Base-by-base conservation (phyloP, 2,888 invertebrate species). In the Loripinus fragilis region DNA sequence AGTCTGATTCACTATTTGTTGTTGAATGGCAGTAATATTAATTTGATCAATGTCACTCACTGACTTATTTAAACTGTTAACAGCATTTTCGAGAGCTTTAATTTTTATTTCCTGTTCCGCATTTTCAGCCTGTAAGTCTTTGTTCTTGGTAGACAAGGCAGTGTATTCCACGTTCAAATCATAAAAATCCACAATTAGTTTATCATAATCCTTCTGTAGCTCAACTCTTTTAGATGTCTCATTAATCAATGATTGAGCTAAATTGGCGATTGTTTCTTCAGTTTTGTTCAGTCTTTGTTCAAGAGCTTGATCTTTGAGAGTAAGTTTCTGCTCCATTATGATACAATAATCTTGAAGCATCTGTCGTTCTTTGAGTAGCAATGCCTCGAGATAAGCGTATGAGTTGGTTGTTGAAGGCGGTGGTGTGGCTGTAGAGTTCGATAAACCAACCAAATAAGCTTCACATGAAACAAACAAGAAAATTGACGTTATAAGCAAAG, bases 121-220 rank as follows among this genome's bases (percentile, higher is more conserved):
- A 33, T 60, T 60, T 28, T 60, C 33, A 7, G 10, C 33, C 33
- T 33, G 12, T 17, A 60, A 33, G 2, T 60, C 60, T 12, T 60
- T 20, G 20, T 60, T 60, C n/a, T 60, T 60, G 3, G 33, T 20
- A 5, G 23, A 28, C 33, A 60, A 60, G 15, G 20, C 60, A 33
- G n/a, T 20, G 28, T 60, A 33, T 3, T 60, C 23, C 60, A 60
- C 30, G 17, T 25, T 33, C 33, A 60, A 33, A 20, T 60, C 60
- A 33, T 60, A 60, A 33, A 60, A 60, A 23, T 60, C 60, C 33
- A 60, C 60, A 1, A 60, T 33, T 15, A 60, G 33, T 33, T 33
- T 60, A 33, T 60, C 60, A 33, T 60, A 60, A 20, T 60, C 60
- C 17, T 60, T 30, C 17, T 60, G 60, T 60, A 60, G 20, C 33